Evolutionary conservation across 1,140 invertebrate genomes (phyloP).

Genomic region (Mesaphorura yosii): DNA sequence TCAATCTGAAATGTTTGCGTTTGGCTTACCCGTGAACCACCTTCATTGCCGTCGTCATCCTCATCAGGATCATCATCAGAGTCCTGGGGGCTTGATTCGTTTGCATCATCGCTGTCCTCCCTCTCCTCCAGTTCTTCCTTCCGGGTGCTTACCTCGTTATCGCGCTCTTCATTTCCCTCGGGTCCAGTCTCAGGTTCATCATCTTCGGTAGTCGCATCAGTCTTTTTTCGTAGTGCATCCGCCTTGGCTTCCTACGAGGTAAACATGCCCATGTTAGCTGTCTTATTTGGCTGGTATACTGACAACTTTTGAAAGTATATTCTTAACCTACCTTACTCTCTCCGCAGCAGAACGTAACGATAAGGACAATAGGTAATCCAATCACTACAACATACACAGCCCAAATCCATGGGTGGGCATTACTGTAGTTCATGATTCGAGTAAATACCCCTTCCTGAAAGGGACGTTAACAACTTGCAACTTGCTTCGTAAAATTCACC

Average conservation of each 20-base stretch:
- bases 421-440: conserved; percentile 65
- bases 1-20: too few relatives aligned
- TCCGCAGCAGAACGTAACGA: conserved; percentile 69
- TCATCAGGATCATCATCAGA: conserved; percentile 10
- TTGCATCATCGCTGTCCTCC: conserved; percentile 31
- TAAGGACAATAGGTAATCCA: conserved; percentile 56
- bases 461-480: conserved; percentile 9
- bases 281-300: too few relatives aligned
- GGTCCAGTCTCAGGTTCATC: conserved; percentile 22
- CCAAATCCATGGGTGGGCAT: conserved; percentile 66
- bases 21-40: conserved; percentile 9
- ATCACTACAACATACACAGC: conserved; percentile 59
- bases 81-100: too few relatives aligned
- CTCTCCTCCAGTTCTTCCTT: conserved; percentile 35
- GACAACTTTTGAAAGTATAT: too few relatives aligned
- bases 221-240: conserved; percentile 47
- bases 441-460: conserved; percentile 68
- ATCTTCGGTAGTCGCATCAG: conserved; percentile 44
- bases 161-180: neutral
- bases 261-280: too few relatives aligned
- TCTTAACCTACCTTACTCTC: too few relatives aligned
- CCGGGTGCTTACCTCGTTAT: neutral
- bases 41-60: conserved; percentile 1
- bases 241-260: conserved; percentile 29
- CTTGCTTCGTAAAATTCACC: conserved; percentile 2